phyloP scores from a whole-genome alignment of 2,113 vertebrate species.

The Phalacrocorax carbo region DNA sequence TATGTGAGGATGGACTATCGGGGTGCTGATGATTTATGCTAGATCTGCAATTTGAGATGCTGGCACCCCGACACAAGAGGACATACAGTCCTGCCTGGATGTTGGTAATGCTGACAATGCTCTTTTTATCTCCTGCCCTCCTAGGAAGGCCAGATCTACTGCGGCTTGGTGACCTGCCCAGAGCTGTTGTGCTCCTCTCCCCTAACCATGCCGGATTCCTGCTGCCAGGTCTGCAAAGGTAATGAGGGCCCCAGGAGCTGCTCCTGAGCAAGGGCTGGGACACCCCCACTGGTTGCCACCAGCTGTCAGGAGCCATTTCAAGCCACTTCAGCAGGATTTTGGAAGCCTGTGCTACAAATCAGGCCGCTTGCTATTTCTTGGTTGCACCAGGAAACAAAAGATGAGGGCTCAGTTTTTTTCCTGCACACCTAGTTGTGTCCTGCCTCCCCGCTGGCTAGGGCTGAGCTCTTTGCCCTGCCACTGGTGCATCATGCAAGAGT shows the following conservation, averaged over 20 bases:
- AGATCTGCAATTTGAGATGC: neutral
- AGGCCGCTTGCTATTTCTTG: neutral
- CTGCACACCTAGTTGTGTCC: neutral
- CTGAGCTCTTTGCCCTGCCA: neutral
- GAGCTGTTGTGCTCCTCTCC: constrained; percentile 83
- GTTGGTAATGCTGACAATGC: accelerated
- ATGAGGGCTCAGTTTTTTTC: neutral
- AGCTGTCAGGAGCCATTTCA: neutral
- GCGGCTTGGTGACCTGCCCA: constrained; percentile 88
- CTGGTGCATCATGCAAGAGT: neutral
- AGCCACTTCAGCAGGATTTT: neutral
- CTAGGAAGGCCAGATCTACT: constrained; percentile 94
- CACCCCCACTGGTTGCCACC: neutral
- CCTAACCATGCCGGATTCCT: constrained; percentile 78
- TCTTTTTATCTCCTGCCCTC: neutral
- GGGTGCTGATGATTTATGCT: neutral
- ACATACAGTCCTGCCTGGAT: neutral
- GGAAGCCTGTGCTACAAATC: neutral
- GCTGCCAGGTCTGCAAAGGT: constrained; percentile 93
- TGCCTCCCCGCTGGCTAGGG: neutral
- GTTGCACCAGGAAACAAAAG: neutral
- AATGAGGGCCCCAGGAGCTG: neutral
- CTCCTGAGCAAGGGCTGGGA: neutral
- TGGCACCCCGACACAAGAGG: accelerated
- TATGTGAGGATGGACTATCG: neutral